These are phyloP conservation scores for Prionace glauca DNA, from an alignment of 2,797 vertebrate genomes.

Conservation along the genomic window DNA sequence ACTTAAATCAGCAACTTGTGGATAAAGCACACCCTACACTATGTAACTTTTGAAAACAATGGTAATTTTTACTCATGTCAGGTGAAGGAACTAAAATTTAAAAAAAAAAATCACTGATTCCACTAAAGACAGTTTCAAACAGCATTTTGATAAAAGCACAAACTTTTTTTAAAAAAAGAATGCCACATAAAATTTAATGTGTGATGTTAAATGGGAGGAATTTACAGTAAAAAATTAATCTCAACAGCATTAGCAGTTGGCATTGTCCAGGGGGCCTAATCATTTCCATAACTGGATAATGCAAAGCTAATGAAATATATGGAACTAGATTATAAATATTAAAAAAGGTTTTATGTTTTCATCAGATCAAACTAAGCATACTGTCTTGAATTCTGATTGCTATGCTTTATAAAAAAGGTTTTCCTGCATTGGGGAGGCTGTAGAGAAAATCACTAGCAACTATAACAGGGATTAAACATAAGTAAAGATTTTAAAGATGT, in stretches of 20 bases:
- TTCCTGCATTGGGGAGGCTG: neutral
- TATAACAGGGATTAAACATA: neutral
- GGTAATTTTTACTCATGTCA: neutral
- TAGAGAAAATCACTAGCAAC: neutral
- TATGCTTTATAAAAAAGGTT: neutral
- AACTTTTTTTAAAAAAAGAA: neutral
- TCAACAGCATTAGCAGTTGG: neutral
- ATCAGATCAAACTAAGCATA: neutral
- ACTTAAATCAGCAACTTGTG: neutral
- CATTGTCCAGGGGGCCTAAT: neutral
- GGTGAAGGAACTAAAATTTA: neutral
- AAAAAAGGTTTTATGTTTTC: neutral
- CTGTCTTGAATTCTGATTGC: neutral
- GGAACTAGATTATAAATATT: neutral
- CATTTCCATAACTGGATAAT: neutral
- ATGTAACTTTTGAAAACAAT: neutral
- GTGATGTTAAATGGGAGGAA: neutral
- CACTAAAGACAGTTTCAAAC: neutral
- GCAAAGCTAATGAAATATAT: neutral
- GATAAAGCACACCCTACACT: neutral
- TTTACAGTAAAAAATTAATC: too few relatives aligned
- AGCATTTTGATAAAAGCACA: neutral
- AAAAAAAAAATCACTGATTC: neutral
- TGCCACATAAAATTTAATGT: neutral
- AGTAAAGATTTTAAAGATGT: neutral